phyloP scores from a whole-genome alignment of 2,888 invertebrate species.

The Chesias legatella region DNA sequence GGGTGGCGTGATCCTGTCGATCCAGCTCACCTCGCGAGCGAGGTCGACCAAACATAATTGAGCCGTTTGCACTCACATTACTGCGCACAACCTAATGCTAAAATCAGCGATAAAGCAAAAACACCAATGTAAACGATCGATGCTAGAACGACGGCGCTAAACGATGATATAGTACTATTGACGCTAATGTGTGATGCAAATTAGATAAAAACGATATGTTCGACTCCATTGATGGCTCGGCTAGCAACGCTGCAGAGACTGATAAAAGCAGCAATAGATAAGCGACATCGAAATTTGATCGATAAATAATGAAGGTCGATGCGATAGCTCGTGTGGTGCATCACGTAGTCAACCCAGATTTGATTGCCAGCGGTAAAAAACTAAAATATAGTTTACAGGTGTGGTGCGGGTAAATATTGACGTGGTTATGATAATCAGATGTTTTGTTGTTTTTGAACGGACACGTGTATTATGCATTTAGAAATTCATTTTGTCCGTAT shows the following conservation, averaged over 20 bases:
- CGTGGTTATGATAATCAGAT: conserved; percentile 17
- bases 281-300: conserved; percentile 4
- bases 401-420: conserved; percentile 22
- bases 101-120: not conserved
- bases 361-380: conserved; percentile 24
- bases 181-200: conserved; percentile 18
- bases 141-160: not conserved
- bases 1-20: conserved; percentile 25
- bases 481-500: conserved; percentile 7
- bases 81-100: conserved; percentile 1
- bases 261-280: conserved; percentile 10
- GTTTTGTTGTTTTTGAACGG: conserved; percentile 18
- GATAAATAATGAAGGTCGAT: conserved; percentile 19
- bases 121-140: conserved; percentile 8
- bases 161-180: conserved; percentile 7
- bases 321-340: conserved; percentile 16
- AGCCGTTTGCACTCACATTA: conserved; percentile 2
- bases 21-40: conserved; percentile 11
- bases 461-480: conserved; percentile 9
- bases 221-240: conserved; percentile 16
- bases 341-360: conserved; percentile 25
- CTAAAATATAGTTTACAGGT: too few species aligned
- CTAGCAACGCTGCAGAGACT: conserved; percentile 5
- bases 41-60: not conserved
- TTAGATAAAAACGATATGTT: conserved; percentile 15